phyloP scores from a whole-genome alignment of 2,888 invertebrate genomes.

The Scelioninae gen. 1 region DNA sequence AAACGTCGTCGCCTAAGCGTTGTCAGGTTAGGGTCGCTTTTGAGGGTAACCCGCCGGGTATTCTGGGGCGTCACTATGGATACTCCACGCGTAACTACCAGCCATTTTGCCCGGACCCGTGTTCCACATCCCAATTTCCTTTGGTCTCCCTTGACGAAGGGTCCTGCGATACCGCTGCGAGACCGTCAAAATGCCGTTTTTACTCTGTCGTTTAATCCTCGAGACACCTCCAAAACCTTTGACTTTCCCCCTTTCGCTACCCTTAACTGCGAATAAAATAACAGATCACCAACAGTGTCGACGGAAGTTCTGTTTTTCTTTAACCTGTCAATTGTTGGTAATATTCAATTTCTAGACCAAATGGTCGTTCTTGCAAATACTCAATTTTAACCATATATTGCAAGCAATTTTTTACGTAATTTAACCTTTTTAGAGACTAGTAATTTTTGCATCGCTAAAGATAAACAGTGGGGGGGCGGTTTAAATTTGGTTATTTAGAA shows the following conservation, averaged over 20 bases:
- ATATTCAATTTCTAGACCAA: not conserved
- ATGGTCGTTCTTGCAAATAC: no score
- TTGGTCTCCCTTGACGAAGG: constrained; percentile 32
- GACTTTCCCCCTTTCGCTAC: constrained; percentile 15
- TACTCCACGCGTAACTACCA: constrained; percentile 61
- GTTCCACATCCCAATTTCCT: constrained; percentile 66
- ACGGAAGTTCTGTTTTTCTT: constrained; percentile 23
- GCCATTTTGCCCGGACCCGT: constrained; percentile 61
- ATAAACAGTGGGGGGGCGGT: no score
- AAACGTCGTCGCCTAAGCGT: constrained; percentile 38
- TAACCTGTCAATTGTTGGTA: not conserved
- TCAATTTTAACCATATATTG: no score
- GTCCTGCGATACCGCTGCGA: constrained; percentile 32
- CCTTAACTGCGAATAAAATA: constrained; percentile 41
- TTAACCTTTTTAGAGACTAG: no score
- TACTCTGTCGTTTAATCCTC: constrained; percentile 53
- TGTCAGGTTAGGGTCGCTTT: constrained; percentile 43
- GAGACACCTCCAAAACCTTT: constrained; percentile 18
- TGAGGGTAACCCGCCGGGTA: constrained; percentile 55
- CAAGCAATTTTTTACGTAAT: no score
- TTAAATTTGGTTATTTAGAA: no score
- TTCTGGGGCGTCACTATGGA: constrained; percentile 71
- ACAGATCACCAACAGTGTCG: constrained; percentile 37
- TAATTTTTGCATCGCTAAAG: no score
- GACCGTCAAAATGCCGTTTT: constrained; percentile 42